Evolutionary conservation across 2,888 invertebrate genomes (phyloP).

Genomic region (Sthenelais limicola): DNA sequence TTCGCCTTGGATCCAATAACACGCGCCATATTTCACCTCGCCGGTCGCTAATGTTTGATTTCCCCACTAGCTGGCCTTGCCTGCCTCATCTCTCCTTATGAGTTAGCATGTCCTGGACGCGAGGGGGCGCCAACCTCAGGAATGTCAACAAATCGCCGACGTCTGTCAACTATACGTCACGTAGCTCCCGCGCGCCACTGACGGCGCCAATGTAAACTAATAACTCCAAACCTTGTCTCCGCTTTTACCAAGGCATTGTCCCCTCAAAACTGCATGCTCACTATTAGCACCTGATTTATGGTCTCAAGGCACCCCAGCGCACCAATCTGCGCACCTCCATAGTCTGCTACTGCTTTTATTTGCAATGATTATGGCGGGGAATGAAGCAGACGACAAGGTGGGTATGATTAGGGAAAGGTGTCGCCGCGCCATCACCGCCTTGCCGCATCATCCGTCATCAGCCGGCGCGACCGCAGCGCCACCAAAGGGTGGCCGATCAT

Average conservation of each 20-base stretch:
- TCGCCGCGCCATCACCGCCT: constrained; percentile 14
- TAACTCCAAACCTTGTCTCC: neutral
- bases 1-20: constrained; percentile 1
- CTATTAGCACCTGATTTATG: constrained; percentile 30
- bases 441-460: constrained; percentile 21
- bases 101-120: constrained; percentile 26
- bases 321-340: neutral
- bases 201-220: constrained; percentile 19
- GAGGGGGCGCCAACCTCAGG: neutral
- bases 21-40: constrained; percentile 11
- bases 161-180: too few relatives aligned
- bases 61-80: neutral
- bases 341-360: constrained; percentile 1
- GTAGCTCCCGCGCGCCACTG: too few relatives aligned
- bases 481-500: constrained; percentile 11
- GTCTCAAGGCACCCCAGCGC: neutral
- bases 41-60: neutral
- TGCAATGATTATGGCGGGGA: constrained; percentile 27
- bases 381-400: constrained; percentile 17
- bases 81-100: neutral
- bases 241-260: neutral
- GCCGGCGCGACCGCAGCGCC: neutral
- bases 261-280: too few relatives aligned
- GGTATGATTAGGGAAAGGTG: constrained; percentile 5
- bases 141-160: constrained; percentile 29